Percentiles rank a stretch among this genome's conserved stretches.
phyloP scores from a whole-genome alignment of 2,113 vertebrate species.

The Thunnus thynnus region DNA sequence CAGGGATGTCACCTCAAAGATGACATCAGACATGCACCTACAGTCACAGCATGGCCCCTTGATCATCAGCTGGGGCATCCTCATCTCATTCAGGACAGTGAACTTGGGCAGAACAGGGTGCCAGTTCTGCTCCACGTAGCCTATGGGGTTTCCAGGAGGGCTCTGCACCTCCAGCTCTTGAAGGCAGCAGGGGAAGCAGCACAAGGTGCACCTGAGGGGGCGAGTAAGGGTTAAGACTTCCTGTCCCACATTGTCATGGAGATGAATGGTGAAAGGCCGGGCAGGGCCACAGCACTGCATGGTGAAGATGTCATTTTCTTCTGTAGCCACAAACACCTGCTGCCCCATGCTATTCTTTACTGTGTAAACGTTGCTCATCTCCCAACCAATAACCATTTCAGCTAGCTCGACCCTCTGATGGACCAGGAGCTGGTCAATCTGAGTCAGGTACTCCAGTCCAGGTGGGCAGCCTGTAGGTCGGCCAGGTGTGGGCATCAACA shows the following conservation, averaged over 20 bases:
- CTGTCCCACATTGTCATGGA: conserved; percentile 84
- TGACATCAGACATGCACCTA: conserved; percentile 84
- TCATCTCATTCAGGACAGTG: conserved; percentile 85
- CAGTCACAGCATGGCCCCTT: conserved; percentile 83
- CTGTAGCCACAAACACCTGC: conserved; percentile 85
- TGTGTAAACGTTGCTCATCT: conserved; percentile 87
- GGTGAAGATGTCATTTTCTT: conserved; percentile 84
- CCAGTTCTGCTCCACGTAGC: conserved; percentile 88
- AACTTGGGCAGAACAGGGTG: conserved; percentile 87
- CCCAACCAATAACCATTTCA: conserved; percentile 86
- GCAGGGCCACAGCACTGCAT: conserved; percentile 77
- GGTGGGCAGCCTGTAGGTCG: conserved; percentile 56
- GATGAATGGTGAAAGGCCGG: conserved; percentile 83
- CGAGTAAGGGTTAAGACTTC: conserved; percentile 83
- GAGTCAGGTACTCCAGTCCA: conserved; percentile 72
- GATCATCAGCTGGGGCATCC: conserved; percentile 83
- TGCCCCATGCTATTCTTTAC: conserved; percentile 88
- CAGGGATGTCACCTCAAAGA: conserved; percentile 85
- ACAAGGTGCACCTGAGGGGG: conserved; percentile 80
- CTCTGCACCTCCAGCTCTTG: conserved; percentile 90
- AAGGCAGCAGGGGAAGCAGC: conserved; percentile 88
- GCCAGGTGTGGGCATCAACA: conserved; percentile 34
- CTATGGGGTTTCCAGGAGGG: conserved; percentile 85
- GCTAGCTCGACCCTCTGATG: conserved; percentile 90
- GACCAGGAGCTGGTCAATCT: conserved; percentile 90